These are phyloP conservation scores for Drosophila ochracea DNA, from an alignment of 2,888 invertebrate species.

Conservation along the genomic window DNA sequence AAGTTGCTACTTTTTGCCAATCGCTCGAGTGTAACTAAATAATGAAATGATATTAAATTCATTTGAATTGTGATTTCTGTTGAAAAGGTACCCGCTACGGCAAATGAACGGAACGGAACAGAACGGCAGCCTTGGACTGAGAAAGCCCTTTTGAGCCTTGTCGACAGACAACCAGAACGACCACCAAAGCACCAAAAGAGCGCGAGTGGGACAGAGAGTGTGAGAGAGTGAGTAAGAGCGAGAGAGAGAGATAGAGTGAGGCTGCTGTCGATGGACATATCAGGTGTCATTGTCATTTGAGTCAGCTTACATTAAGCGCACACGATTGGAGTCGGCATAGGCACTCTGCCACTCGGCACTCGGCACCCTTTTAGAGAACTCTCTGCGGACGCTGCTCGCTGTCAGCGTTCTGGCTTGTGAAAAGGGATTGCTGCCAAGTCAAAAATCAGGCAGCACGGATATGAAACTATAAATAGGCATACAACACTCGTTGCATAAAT, in stretches of 20 bases:
- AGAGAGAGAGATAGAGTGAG: background rate
- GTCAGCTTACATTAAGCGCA: conserved; percentile 82
- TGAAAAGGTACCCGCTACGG: conserved; percentile 68
- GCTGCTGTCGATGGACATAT: conserved; percentile 66
- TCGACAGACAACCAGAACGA: conserved; percentile 53
- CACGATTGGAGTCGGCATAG: conserved; percentile 79
- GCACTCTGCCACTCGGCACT: conserved; percentile 18
- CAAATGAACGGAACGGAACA: conserved; percentile 10
- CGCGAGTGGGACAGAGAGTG: background rate
- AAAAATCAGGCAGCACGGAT: conserved; percentile 7
- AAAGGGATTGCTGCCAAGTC: conserved; percentile 14
- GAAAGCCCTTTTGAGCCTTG: conserved; percentile 55
- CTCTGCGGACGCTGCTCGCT: conserved; percentile 7
- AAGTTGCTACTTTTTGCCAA: conserved; percentile 75
- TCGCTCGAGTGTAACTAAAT: conserved; percentile 83
- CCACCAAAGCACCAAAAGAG: conserved; percentile 66
- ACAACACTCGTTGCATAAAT: background rate
- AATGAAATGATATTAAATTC: conserved; percentile 85
- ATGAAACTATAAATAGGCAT: conserved; percentile 21
- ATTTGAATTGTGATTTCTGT: conserved; percentile 84
- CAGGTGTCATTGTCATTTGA: conserved; percentile 85
- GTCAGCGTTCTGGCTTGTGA: conserved; percentile 13
- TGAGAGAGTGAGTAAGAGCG: background rate
- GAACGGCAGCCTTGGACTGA: conserved; percentile 49
- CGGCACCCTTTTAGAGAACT: conserved; percentile 7